Conservation (phyloP, 23 tunicate species). For the Phallusia fumigata region DNA sequence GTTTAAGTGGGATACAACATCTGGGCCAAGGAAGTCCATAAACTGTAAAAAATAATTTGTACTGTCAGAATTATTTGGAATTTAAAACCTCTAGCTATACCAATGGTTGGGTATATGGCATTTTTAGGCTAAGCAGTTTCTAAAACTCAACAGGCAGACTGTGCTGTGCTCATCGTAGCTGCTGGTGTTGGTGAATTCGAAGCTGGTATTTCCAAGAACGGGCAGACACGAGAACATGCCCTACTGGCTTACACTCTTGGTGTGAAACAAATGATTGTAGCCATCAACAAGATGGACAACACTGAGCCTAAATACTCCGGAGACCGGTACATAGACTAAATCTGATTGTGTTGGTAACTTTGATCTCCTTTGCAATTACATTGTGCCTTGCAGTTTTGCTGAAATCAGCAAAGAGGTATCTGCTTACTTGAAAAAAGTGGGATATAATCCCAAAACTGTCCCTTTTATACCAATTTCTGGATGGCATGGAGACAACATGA, state of each 20-base stretch:
- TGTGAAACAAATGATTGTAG: slow-evolving; percentile 96
- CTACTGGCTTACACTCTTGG: slow-evolving; percentile 81
- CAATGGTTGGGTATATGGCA: no score
- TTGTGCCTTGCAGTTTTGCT: slow-evolving; percentile 29
- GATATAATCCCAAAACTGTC: slow-evolving; percentile 74
- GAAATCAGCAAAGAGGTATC: slow-evolving; percentile 74
- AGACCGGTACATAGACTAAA: slow-evolving; percentile 8
- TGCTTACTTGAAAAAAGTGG: slow-evolving; percentile 75
- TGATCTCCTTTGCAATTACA: not conserved
- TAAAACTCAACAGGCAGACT: slow-evolving; percentile 77
- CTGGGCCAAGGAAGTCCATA: no score
- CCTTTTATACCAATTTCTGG: slow-evolving; percentile 85
- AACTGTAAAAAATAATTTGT: no score
- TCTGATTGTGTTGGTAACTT: not conserved
- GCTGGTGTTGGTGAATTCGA: slow-evolving; percentile 99
- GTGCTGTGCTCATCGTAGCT: slow-evolving; percentile 94
- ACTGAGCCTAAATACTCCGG: slow-evolving; percentile 58
- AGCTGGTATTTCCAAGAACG: slow-evolving; percentile 99
- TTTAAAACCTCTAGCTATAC: no score
- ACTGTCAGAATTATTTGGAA: no score
- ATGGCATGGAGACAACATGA: slow-evolving; percentile 58
- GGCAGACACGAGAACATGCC: slow-evolving; percentile 84
- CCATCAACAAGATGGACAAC: slow-evolving; percentile 74
- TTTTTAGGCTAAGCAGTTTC: no score
- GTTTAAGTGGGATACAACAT: no score